Percentiles rank a stretch among this genome's conserved stretches.
phyloP scores from a whole-genome alignment of 2,888 invertebrate genomes.

The Ametastegia equiseti region DNA sequence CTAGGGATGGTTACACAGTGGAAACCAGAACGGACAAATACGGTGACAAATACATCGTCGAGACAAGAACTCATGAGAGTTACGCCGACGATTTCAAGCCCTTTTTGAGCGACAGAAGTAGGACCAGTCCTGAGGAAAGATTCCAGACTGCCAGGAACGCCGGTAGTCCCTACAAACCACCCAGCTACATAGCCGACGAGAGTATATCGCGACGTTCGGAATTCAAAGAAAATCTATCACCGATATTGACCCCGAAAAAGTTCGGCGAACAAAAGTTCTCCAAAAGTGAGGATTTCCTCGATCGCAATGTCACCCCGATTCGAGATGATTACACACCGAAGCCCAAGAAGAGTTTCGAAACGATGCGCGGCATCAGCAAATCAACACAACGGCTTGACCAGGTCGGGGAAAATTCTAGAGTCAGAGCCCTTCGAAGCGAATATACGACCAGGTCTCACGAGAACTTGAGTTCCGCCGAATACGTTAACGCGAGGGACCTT shows the following conservation, averaged over 20 bases:
- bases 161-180: slow-evolving; percentile 58
- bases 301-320: slow-evolving; percentile 59
- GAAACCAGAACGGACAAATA: slow-evolving; percentile 71
- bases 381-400: slow-evolving; percentile 71
- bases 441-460: slow-evolving; percentile 71
- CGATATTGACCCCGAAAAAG: slow-evolving; percentile 60
- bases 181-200: slow-evolving; percentile 56
- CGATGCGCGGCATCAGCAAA: slow-evolving; percentile 69
- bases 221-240: slow-evolving; percentile 58
- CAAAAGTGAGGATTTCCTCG: slow-evolving; percentile 68
- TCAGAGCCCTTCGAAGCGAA: slow-evolving; percentile 64
- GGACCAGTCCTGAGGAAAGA: slow-evolving; percentile 66
- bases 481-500: slow-evolving; percentile 71
- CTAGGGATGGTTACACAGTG: slow-evolving; percentile 68
- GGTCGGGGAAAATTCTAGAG: slow-evolving; percentile 64
- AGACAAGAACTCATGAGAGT: slow-evolving; percentile 69
- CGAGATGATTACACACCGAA: slow-evolving; percentile 65
- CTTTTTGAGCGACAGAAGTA: slow-evolving; percentile 65
- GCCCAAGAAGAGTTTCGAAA: slow-evolving; percentile 68
- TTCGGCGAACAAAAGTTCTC: slow-evolving; percentile 68
- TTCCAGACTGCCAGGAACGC: slow-evolving; percentile 54
- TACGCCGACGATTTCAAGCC: slow-evolving; percentile 68
- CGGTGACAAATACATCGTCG: slow-evolving; percentile 72
- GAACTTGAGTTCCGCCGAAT: slow-evolving; percentile 67
- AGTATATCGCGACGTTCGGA: slow-evolving; percentile 44